These are phyloP conservation scores for Phataginus tetradactyla DNA, from an alignment of 2,797 vertebrate genomes.

Conservation along the genomic window DNA sequence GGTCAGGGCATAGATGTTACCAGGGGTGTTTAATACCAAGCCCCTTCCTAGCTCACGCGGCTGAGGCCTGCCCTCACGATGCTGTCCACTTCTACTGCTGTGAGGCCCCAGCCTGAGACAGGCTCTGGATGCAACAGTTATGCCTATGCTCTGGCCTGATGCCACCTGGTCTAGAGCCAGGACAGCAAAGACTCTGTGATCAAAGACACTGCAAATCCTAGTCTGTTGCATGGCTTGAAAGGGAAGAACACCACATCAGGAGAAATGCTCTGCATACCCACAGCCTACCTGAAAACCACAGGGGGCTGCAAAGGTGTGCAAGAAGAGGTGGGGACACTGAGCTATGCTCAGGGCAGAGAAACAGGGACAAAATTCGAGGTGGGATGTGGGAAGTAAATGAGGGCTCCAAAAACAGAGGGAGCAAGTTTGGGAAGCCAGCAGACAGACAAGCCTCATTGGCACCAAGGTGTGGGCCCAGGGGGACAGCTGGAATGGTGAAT, in stretches of 20 bases:
- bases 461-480: not conserved
- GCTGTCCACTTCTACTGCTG: not conserved
- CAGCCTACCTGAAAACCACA: not conserved
- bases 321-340: not conserved
- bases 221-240: not conserved
- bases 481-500: not conserved
- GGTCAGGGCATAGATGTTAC: not conserved
- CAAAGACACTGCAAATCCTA: not conserved
- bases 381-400: not conserved
- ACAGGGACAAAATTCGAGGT: not conserved
- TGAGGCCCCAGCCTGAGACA: not conserved
- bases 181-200: not conserved
- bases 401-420: not conserved
- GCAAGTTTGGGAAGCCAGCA: not conserved
- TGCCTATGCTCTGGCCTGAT: not conserved
- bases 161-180: not conserved
- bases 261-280: not conserved
- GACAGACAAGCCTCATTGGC: conserved; percentile 20
- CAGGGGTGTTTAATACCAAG: not conserved
- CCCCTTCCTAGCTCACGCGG: not conserved
- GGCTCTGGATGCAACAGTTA: not conserved
- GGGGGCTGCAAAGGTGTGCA: not conserved
- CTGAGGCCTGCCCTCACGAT: not conserved
- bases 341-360: not conserved
- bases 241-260: not conserved